Base-by-base conservation (phyloP, 2,888 invertebrate species). In the Xanthorhoe designata region DNA sequence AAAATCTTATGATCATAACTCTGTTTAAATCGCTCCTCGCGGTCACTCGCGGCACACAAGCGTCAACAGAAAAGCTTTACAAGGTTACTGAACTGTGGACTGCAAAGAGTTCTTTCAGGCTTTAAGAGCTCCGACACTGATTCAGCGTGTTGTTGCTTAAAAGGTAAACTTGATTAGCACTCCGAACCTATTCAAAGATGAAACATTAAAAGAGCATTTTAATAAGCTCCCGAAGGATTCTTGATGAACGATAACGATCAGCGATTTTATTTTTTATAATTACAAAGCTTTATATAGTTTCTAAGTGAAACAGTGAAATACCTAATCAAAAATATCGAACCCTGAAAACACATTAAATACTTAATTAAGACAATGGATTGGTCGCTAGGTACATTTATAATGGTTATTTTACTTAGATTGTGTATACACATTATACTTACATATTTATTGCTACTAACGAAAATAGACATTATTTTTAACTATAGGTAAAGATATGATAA, bases 141-240 rank as follows among this genome's bases (percentile, higher is more conserved):
- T 59, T 67, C 63, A 63, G 47, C 51, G 62, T 60, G 66, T 62
- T 66, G 68, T 70, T 61, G 66, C 64, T 60, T 70, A 70, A 72
- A 70, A 70, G 72, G 68, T 68, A 60, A 68, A 72, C 68, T 67
- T 70, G 68, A 72, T 70, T 70, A 70, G 58, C 52, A 42, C 45
- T 51, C 52, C 38, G 52, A 19, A 64, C 45, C 62, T 51, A 29
- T 58, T 55, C 29, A 64, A 54, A 54, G 59, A 64, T 59, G 58
- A 29, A 45, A 8, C 7, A 47, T 47, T 47, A 17, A 47, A 45
- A 35, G 35, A 32, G 38, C 13, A 42, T 42, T 42, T 53, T 32
- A 53, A 32, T 32, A 53, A 53, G 32, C 51, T 10, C 35, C 10
- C 10, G 2, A 32, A 32, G 32, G 7, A 7, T 32, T 7, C 32